A percentile compares a stretch with the other conserved stretches of the same genome.
Evolutionary conservation across 1,140 invertebrate species (phyloP).

Genomic region (Eufriesea mexicana): DNA sequence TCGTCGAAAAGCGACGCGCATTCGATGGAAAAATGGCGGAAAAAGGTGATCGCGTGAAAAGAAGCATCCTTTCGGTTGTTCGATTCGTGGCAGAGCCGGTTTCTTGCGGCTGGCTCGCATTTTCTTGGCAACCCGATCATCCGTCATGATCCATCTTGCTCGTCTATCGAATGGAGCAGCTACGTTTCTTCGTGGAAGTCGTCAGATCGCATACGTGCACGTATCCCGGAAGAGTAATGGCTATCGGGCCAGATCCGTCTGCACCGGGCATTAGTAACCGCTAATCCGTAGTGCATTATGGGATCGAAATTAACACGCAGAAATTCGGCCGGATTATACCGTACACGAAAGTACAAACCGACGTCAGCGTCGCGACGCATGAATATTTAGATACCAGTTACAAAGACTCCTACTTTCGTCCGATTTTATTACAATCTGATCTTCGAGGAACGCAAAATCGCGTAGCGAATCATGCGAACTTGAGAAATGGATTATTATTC

Average conservation of each 20-base stretch:
- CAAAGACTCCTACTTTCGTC: no score
- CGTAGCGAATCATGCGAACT: no score
- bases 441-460: no score
- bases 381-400: neutral
- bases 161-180: slow-evolving; percentile 45
- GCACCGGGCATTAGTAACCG: neutral
- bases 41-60: slow-evolving; percentile 20
- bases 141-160: slow-evolving; percentile 72
- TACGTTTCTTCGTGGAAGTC: slow-evolving; percentile 15
- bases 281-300: slow-evolving; percentile 1
- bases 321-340: neutral
- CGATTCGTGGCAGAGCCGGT: slow-evolving; percentile 34
- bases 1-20: neutral
- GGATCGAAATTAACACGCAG: slow-evolving; percentile 16
- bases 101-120: slow-evolving; percentile 18
- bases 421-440: no score
- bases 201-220: neutral
- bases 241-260: neutral
- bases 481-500: no score
- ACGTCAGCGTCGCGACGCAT: neutral
- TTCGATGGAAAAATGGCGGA: neutral
- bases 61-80: slow-evolving; percentile 26
- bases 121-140: slow-evolving; percentile 54
- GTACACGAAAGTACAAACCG: neutral
- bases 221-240: slow-evolving; percentile 31